Evolutionary conservation across 2,888 invertebrate genomes (phyloP), one percentile per base, ranked within the genome.

Genomic region (Acrocyrtus sp.): DNA sequence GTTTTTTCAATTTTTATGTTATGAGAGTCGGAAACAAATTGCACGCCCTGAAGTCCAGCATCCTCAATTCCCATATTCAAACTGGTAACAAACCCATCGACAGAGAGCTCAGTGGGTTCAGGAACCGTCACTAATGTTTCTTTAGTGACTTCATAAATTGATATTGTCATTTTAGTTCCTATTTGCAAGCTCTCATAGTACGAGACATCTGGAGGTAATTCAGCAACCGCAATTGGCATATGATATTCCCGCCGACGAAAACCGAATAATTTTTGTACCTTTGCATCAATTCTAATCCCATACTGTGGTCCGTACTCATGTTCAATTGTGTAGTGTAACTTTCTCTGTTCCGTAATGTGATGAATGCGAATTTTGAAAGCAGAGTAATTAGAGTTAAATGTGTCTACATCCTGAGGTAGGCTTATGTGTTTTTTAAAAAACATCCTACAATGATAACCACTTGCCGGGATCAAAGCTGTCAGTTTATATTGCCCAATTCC

Each of bases 61-160:
- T 43, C 6, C 6, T 45, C 17, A 4, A 58, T n/a, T 17, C 15
- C 43, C 3, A n/a, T 26, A 39, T 61, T 61, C 15, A 61, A 21
- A 50, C n/a, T 24, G 8, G 50, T 50, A 1, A 61, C 50, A 15
- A 61, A 34, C 6, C 61, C 61, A 8, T 48, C 48, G 2, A 3
- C 15, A 39, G 50, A 34, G 24, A 21, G n/a, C n/a, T 61, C 61
- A n/a, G 48, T 21, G 6, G 50, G 50, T 61, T 61, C 61, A 15
- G 34, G 29, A 24, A 58, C 26, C 41, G 5, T 8, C 21, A 41
- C 39, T n/a, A 27, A 15, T 41, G 22, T 56, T 3, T 17, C 34
- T 10, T 45, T 34, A 24, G 45, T n/a, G 1, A 19, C 12, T 21
- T 24, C 19, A 12, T 29, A 50, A 8, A 48, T 34, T 39, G 21